Evolutionary conservation across 1,140 invertebrate species (phyloP).

Genomic region (Drosophila nigromelanica): DNA sequence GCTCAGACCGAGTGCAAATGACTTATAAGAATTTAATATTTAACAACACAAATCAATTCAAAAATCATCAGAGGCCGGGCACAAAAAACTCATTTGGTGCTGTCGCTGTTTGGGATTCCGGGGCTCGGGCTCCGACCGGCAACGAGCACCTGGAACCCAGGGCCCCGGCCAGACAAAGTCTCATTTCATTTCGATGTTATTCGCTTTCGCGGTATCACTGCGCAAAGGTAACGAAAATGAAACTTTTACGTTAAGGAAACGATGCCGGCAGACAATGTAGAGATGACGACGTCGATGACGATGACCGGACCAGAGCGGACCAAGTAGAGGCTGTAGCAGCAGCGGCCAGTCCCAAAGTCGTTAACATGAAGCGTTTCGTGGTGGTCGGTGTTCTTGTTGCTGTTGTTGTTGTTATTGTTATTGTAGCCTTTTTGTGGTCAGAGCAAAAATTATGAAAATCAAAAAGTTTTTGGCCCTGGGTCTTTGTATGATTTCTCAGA

Average conservation of each 20-base stretch:
- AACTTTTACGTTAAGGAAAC: conserved; percentile 76
- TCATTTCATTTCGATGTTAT: conserved; percentile 68
- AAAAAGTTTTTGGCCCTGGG: conserved; percentile 66
- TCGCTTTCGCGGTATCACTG: conserved; percentile 68
- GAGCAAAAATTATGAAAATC: conserved; percentile 81
- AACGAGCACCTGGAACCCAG: conserved; percentile 20
- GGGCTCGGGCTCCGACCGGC: conserved; percentile 6
- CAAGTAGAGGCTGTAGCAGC: conserved; percentile 27
- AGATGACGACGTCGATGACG: conserved; percentile 24
- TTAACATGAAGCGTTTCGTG: conserved; percentile 67
- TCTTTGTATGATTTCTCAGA: conserved; percentile 73
- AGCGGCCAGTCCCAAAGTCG: conserved; percentile 60
- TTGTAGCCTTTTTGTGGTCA: conserved; percentile 71
- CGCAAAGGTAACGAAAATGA: conserved; percentile 75
- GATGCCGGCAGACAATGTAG: conserved; percentile 59
- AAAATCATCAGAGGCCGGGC: conserved; percentile 71
- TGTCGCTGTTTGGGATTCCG: conserved; percentile 39
- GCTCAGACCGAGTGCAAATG: conserved; percentile 72
- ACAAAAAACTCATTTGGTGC: conserved; percentile 77
- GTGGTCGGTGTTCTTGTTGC: conserved; percentile 45
- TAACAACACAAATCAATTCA: conserved; percentile 83
- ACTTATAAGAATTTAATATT: conserved; percentile 84
- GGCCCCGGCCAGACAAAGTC: conserved; percentile 59
- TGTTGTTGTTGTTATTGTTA: conserved; percentile 38
- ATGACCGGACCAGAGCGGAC: conserved; percentile 16